A percentile compares a stretch with the other conserved stretches of the same genome.
Evolutionary conservation across 1,140 invertebrate species (phyloP).

Genomic region (Sesamia nonagrioides): DNA sequence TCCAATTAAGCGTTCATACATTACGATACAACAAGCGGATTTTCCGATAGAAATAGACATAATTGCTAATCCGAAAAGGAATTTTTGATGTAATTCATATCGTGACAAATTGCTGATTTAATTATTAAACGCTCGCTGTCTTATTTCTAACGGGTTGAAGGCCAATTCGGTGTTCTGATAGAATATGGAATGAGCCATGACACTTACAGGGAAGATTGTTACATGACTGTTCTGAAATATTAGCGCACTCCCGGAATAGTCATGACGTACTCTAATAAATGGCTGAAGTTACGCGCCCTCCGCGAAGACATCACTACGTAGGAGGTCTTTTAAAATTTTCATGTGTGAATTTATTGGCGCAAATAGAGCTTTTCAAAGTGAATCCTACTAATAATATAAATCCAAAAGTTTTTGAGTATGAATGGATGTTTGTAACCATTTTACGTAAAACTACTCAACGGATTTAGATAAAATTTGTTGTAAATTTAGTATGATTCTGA

Average conservation of each 20-base stretch:
- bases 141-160: constrained; percentile 48
- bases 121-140: constrained; percentile 28
- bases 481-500: too few relatives aligned
- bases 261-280: constrained; percentile 17
- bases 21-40: background rate
- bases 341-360: background rate
- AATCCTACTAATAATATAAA: too few relatives aligned
- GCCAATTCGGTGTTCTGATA: constrained; percentile 38
- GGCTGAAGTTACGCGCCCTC: constrained; percentile 12
- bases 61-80: constrained; percentile 28
- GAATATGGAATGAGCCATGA: constrained; percentile 55
- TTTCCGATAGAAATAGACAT: constrained; percentile 10
- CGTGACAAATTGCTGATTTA: constrained; percentile 30
- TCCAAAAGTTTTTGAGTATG: too few relatives aligned
- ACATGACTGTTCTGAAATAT: constrained; percentile 26
- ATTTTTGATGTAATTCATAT: constrained; percentile 35
- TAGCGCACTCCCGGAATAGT: constrained; percentile 36
- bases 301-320: constrained; percentile 17
- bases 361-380: too few relatives aligned
- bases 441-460: too few relatives aligned
- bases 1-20: constrained; percentile 18
- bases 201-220: constrained; percentile 6
- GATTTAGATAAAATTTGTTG: too few relatives aligned
- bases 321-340: background rate
- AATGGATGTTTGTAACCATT: too few relatives aligned